phyloP scores from a whole-genome alignment of 92 coral and sea anemone genomes.

The Heteractis magnifica region DNA sequence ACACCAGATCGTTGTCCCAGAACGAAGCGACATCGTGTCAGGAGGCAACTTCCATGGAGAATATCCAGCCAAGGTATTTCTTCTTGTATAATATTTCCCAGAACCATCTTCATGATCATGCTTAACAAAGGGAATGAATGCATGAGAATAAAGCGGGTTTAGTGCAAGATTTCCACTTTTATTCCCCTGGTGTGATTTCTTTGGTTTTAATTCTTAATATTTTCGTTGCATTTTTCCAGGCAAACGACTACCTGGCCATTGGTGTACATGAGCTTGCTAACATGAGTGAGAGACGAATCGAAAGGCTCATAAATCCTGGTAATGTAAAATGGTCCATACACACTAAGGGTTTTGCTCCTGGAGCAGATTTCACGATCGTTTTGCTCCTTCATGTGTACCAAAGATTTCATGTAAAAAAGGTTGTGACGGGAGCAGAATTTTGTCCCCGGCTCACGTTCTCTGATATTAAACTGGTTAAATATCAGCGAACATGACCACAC shows the following conservation, averaged over 20 bases:
- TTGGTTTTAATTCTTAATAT: not conserved
- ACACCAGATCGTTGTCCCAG: constrained; percentile 78
- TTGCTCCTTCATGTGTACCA: too few species aligned
- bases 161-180: too few species aligned
- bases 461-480: too few species aligned
- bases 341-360: not conserved
- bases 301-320: constrained; percentile 93
- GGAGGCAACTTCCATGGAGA: constrained; percentile 98
- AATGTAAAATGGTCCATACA: not conserved
- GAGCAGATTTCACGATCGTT: too few species aligned
- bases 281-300: constrained; percentile 89
- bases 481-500: too few species aligned
- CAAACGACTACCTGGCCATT: constrained; percentile 87
- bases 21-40: constrained; percentile 78
- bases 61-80: constrained; percentile 90
- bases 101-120: too few species aligned
- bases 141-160: too few species aligned
- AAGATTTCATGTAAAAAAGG: too few species aligned
- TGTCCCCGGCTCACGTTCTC: too few species aligned
- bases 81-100: too few species aligned
- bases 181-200: too few species aligned
- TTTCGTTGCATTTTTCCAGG: constrained; percentile 39
- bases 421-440: too few species aligned
- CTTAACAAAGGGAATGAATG: not conserved
- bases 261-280: constrained; percentile 90